Evolutionary conservation across 2,797 vertebrate species (phyloP), one percentile per base, ranked within the genome.

Genomic region (Spheniscus humboldti): DNA sequence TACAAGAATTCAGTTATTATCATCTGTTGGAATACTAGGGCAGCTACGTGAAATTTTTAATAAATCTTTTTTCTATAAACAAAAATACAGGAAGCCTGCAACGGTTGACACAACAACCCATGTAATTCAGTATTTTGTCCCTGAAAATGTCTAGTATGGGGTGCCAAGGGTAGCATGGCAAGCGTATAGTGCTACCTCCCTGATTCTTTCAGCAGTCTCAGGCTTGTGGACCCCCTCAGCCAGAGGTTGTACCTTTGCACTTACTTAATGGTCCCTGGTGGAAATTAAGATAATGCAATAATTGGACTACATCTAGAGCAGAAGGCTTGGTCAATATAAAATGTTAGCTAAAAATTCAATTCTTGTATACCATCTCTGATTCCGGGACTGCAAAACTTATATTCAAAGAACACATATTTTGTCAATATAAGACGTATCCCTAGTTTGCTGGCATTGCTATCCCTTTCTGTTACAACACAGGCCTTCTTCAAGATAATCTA

Each of bases 1-100:
- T 14, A 55, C 56, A 94, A 94, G 79, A 91, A 92, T 91, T 79
- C 64, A 79, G 82, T 88, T 80, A 88, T 43, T 76, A 90, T 78
- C 37, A 53, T 78, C 59, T 5, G n/a, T 48, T 94, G 84, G 88
- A 95, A 92, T 72, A 73, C 11, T 77, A 28, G n/a, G 71, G 62
- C 41, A 76, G 80, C 30, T 41, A 53, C 7, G 24, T 52, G 14
- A 52, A 69, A 88, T 52, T 45, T 62, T 86, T 52, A 77, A 39
- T 86, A 24, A 72, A 84, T 74, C 64, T 78, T 90, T 50, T 16
- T 90, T 78, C 66, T 85, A 11, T 45, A 39, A 69, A 24, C 7
- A 77, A 76, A 62, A 71, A 18, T 56, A 43, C 20, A 83, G 16
- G 31, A 80, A 88, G 7, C 11, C 33, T 86, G 11, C 73, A 24